Base-by-base conservation (phyloP, 2,888 invertebrate species). In the Drosophila prolongata region DNA sequence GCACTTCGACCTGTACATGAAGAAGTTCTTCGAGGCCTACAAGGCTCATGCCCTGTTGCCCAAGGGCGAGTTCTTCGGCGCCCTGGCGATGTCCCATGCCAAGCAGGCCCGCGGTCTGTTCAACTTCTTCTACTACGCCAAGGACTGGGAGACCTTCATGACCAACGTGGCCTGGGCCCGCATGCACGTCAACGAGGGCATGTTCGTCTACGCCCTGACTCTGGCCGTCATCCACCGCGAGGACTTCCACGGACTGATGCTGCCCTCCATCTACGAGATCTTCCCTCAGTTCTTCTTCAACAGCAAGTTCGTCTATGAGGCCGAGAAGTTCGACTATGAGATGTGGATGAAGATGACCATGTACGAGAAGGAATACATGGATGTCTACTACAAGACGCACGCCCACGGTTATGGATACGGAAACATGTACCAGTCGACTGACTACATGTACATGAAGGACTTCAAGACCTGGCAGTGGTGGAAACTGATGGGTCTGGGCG, bases 201-300 rank as follows among this genome's bases (percentile, higher is more conserved):
- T 96, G 87, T 96, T 94, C 90, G 93, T 95, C 46, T 95, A 95
- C 79, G 94, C 95, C 5, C 90, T 95, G 58, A 94, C 94, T 66
- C 92, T 94, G 24, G 95, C 95, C 13, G 93, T 95, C 13, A 90
- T 95, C 40, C 95, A 95, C 79, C 94, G 95, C 37, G 91, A 91
- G 8, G 95, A 96, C 74, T 94, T 94, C 62, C 93, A 94, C 81
- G 95, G 94, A 30, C 91, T 96, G 58, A 92, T 94, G 43, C 91
- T 96, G 10, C 96, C 96, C 14, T 94, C 96, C 53, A 93, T 95
- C 59, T 95, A 96, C 87, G 96, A 96, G 91, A 93, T 96, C 72
- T 94, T 95, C 90, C 96, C 96, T 0, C 94, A 95, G 77, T 94
- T 94, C 91, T 96, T 95, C 93, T 94, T 95, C 90, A 95, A 95